Conservation (phyloP, 2,888 invertebrate genomes). For the Beris chalybata region DNA sequence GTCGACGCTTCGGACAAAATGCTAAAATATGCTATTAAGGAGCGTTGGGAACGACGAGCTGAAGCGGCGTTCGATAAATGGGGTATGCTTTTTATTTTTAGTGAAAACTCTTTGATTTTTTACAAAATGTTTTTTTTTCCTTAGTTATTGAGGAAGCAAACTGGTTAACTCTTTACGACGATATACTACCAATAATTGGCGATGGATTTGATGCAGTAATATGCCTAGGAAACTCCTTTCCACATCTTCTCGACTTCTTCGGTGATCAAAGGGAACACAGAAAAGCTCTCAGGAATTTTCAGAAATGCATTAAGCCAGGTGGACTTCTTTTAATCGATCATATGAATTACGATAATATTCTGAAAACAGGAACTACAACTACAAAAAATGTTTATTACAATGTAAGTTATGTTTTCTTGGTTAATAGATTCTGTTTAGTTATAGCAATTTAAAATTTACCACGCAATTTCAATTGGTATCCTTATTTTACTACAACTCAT, state of each 20-base stretch:
- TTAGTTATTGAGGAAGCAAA: slow-evolving; percentile 89
- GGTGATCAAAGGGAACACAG: slow-evolving; percentile 80
- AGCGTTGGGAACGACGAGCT: slow-evolving; percentile 80
- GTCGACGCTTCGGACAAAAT: slow-evolving; percentile 92
- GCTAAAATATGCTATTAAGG: slow-evolving; percentile 85
- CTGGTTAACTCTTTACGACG: slow-evolving; percentile 79
- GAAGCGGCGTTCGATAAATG: slow-evolving; percentile 79
- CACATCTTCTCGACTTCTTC: slow-evolving; percentile 79
- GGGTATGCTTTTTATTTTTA: slow-evolving; percentile 59
- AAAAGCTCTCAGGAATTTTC: slow-evolving; percentile 78
- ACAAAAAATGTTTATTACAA: slow-evolving; percentile 87
- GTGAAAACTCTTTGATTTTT: not conserved
- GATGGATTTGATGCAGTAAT: slow-evolving; percentile 86
- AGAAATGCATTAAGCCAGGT: slow-evolving; percentile 80
- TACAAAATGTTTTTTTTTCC: not conserved
- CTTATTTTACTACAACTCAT: not conserved
- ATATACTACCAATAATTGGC: slow-evolving; percentile 64
- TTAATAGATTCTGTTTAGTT: not conserved
- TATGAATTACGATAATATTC: slow-evolving; percentile 83
- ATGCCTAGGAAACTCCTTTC: slow-evolving; percentile 88
- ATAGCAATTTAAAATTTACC: too few species aligned
- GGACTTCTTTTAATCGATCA: slow-evolving; percentile 85
- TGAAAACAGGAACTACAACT: slow-evolving; percentile 75
- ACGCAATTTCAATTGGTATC: not conserved
- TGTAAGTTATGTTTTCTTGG: slow-evolving; percentile 61